Percentiles rank a stretch among this genome's conserved stretches.
phyloP scores from a whole-genome alignment of 2,113 vertebrate species.

The Etheostoma spectabile region DNA sequence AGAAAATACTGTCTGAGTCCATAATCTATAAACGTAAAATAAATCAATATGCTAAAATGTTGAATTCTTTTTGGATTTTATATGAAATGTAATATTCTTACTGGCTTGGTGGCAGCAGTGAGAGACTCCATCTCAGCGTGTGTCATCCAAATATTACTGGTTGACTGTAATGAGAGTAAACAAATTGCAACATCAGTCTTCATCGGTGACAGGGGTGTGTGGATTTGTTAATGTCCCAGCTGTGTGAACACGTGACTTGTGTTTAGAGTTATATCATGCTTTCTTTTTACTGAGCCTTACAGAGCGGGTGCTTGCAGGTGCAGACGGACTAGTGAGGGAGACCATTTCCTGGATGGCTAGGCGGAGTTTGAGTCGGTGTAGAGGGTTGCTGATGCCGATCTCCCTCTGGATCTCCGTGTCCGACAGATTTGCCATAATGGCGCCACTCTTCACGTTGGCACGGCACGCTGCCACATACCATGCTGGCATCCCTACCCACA shows the following conservation, averaged over 20 bases:
- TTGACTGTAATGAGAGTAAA: slow-evolving; percentile 84
- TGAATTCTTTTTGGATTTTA: not conserved
- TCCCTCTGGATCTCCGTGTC: slow-evolving; percentile 96
- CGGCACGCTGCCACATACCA: slow-evolving; percentile 96
- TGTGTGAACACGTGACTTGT: not conserved
- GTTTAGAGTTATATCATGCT: not conserved
- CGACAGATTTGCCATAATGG: slow-evolving; percentile 95
- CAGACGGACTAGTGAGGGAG: slow-evolving; percentile 93
- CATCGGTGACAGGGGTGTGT: not conserved
- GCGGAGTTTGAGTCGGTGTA: slow-evolving; percentile 93
- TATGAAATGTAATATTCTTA: slow-evolving; percentile 75
- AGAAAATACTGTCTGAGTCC: not conserved
- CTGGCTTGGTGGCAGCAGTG: slow-evolving; percentile 91
- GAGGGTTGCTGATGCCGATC: slow-evolving; percentile 95
- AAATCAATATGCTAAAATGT: not conserved
- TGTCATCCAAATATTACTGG: slow-evolving; percentile 97
- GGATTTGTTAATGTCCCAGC: not conserved
- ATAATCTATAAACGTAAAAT: not conserved
- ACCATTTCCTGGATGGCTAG: slow-evolving; percentile 98
- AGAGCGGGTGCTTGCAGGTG: slow-evolving; percentile 92
- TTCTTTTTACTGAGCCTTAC: slow-evolving; percentile 73
- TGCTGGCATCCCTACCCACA: slow-evolving; percentile 96
- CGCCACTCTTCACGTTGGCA: slow-evolving; percentile 94
- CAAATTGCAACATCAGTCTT: slow-evolving; percentile 10
- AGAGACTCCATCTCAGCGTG: slow-evolving; percentile 96